phyloP scores from a whole-genome alignment of 1,140 invertebrate species.

The Drosophila athabasca region DNA sequence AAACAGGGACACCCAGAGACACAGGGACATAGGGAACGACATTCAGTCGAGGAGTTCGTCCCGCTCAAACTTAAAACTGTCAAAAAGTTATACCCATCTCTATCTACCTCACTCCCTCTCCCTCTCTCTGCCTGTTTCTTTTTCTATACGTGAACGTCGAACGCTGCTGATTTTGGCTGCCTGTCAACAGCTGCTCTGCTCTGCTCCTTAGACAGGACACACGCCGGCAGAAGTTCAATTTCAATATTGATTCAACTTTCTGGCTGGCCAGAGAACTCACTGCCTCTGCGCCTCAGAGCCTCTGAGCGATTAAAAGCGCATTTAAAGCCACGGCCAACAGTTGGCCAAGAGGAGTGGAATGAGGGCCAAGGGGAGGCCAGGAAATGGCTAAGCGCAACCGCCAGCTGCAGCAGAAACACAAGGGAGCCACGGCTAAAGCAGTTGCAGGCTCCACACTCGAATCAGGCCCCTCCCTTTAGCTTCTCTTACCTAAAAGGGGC shows the following conservation, averaged over 20 bases:
- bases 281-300: neutral
- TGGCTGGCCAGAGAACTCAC: conserved; percentile 4
- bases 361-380: neutral
- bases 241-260: conserved; percentile 77
- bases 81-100: conserved; percentile 53
- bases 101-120: neutral
- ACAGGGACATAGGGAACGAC: conserved; percentile 19
- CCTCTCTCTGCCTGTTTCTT: neutral
- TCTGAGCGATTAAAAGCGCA: conserved; percentile 71
- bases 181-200: conserved; percentile 67
- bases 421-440: conserved; percentile 4
- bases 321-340: conserved; percentile 54
- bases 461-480: conserved; percentile 16
- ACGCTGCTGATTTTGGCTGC: conserved; percentile 34
- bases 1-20: conserved; percentile 6
- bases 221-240: conserved; percentile 68
- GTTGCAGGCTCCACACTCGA: no score
- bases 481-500: conserved; percentile 6
- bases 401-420: conserved; percentile 44
- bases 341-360: neutral
- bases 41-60: conserved; percentile 2
- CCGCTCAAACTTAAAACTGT: conserved; percentile 74
- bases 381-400: conserved; percentile 15
- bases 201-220: conserved; percentile 2
- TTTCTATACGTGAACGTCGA: conserved; percentile 42